Base-by-base conservation (phyloP, 2,888 invertebrate species). In the Disparrhopalites patrizii region DNA sequence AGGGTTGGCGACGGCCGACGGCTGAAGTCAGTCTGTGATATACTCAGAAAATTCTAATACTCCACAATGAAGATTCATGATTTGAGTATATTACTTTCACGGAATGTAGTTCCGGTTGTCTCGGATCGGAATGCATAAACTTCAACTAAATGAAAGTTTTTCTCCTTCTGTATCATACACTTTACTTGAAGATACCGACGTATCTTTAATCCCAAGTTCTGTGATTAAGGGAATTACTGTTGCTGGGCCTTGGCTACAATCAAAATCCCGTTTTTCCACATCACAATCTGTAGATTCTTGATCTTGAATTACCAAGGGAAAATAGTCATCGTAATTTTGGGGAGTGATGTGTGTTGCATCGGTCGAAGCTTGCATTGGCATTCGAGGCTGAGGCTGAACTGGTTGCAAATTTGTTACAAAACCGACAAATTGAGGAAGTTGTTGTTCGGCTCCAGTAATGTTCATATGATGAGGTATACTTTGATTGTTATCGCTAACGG, bases 141-240 rank as follows among this genome's bases (percentile, higher is more conserved):
- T n/a, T n/a, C n/a, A n/a, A n/a, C n/a, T n/a, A n/a, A n/a, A n/a
- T n/a, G n/a, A n/a, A n/a, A n/a, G n/a, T n/a, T n/a, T n/a, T n/a
- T n/a, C n/a, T n/a, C n/a, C n/a, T n/a, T n/a, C n/a, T n/a, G n/a
- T n/a, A n/a, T n/a, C n/a, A n/a, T n/a, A n/a, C n/a, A n/a, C 64
- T 27, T 23, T 36, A 25, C 58, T 58, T 3, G 47, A 47, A 3
- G 47, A 47, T 20, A 25, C 20, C 10, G 8, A 23, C 7, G 65
- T 23, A 55, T 73, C 70, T 63, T 75, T 75, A 5, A 76, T 68
- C 5, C 76, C 76, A n/a, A 76, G 57, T 25, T 74, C 76, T 7
- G 76, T 76, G 15, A 76, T 75, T 2, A 76, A 62, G 4, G 76
- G 76, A 31, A 76, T 75, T 1, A 72, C 74, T 2, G 75, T 75